Evolutionary conservation across 1,140 invertebrate species (phyloP), one percentile per base, ranked within the genome.

Genomic region (Spodoptera litura): DNA sequence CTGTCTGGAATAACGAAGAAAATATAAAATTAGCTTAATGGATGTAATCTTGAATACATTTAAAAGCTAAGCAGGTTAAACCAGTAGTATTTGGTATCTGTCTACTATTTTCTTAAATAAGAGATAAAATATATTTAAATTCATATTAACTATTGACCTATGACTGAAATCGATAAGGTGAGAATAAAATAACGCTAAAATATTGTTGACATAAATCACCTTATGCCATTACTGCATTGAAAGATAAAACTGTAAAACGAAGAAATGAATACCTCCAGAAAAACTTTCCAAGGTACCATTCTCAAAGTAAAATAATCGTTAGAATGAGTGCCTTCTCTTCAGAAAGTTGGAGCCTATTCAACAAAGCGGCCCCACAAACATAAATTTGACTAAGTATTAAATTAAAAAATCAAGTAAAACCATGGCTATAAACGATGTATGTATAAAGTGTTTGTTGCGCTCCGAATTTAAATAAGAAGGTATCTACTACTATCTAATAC

Each of bases 111-210:
- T 81, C 70, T 81, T 70, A 81, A 81, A 81, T 74, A 74, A 81
- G 79, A 81, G 55, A 81, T 78, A 78, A 74, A 78, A 71, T 74
- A 76, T 64, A 78, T 78, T 81, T 75, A 78, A 78, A 78, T 81
- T 74, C 52, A 56, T 81, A 75, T 58, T 81, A 76, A 81, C 76
- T 71, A 81, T 76, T 78, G 58, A 78, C 70, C 75, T 78, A 74
- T 81, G 77, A 78, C 71, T 56, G 71, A 75, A 71, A 53, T 62
- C 53, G 62, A 73, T 75, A 66, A 79, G 56, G 31, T 62, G 35
- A 58, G 71, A 73, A 59, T 73, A 62, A 75, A 77, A 53, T 68
- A 56, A 55, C 52, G 52, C 49, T 77, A 64, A 76, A 76, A 76
- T 53, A 64, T 20, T 64, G 44, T 64, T 76, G 31, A 51, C 52